Percentiles rank a stretch among this genome's conserved stretches.
phyloP scores from a whole-genome alignment of 2,888 invertebrate genomes.

The Tetramorium bicarinatum region DNA sequence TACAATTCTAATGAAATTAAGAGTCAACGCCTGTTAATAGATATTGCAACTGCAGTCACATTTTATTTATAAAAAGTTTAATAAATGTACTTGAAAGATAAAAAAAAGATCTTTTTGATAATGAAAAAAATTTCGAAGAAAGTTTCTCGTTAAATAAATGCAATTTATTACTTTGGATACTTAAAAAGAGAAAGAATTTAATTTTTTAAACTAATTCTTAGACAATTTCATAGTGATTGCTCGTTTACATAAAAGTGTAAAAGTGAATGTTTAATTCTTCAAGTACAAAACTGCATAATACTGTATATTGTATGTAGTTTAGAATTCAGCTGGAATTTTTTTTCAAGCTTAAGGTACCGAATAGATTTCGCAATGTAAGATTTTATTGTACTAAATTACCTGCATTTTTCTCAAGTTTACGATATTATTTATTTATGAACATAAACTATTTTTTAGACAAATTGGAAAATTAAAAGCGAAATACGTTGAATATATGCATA shows the following conservation, averaged over 20 bases:
- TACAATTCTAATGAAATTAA: neutral
- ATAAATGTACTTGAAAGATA: neutral
- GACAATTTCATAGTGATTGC: neutral
- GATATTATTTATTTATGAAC: neutral
- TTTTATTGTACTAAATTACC: neutral
- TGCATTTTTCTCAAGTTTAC: neutral
- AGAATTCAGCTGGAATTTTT: neutral
- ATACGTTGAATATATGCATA: neutral
- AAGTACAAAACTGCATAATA: neutral
- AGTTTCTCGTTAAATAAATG: neutral
- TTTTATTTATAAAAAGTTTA: neutral
- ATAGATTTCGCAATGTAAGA: neutral
- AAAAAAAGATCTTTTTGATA: neutral
- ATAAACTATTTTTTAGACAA: neutral
- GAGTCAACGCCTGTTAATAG: neutral
- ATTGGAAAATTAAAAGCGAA: neutral
- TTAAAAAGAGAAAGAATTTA: neutral
- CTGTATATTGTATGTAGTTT: neutral
- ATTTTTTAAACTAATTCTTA: neutral
- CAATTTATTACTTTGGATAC: neutral
- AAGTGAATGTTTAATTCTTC: neutral
- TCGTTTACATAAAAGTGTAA: neutral
- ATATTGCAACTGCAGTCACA: neutral
- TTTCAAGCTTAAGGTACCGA: neutral
- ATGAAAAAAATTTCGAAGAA: neutral